Percentiles rank a stretch among this genome's conserved stretches.
Conservation (phyloP, 2,888 invertebrate species). For the Amphipoea oculea region DNA sequence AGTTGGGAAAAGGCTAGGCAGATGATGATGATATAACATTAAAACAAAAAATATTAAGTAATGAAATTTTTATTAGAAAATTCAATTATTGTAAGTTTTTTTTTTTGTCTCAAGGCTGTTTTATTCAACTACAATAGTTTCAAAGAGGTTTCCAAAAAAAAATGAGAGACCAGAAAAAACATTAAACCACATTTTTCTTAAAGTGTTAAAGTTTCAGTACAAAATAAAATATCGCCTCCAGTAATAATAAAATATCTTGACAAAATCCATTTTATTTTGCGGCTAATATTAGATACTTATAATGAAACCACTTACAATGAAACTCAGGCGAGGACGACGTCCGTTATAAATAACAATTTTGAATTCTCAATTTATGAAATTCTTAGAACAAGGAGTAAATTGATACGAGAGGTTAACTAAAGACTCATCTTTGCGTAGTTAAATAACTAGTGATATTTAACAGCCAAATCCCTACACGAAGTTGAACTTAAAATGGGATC, state of each 20-base stretch:
- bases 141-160: background rate
- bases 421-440: background rate
- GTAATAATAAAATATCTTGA: constrained; percentile 48
- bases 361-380: constrained; percentile 32
- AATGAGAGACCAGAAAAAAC: background rate
- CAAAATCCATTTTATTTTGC: constrained; percentile 42
- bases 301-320: constrained; percentile 54
- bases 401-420: background rate
- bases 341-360: constrained; percentile 49
- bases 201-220: constrained; percentile 25
- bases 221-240: constrained; percentile 36
- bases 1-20: too few relatives aligned
- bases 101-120: too few relatives aligned
- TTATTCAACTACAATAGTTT: background rate
- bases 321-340: constrained; percentile 37
- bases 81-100: too few relatives aligned
- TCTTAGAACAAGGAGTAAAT: constrained; percentile 13
- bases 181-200: background rate
- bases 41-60: too few relatives aligned
- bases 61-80: too few relatives aligned
- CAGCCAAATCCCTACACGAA: background rate
- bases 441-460: background rate
- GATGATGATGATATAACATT: too few relatives aligned
- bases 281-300: constrained; percentile 29
- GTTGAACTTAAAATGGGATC: background rate